A percentile compares a stretch with the other conserved stretches of the same genome.
phyloP scores from a whole-genome alignment of 2,888 invertebrate genomes.

The Lycophotia porphyrea region DNA sequence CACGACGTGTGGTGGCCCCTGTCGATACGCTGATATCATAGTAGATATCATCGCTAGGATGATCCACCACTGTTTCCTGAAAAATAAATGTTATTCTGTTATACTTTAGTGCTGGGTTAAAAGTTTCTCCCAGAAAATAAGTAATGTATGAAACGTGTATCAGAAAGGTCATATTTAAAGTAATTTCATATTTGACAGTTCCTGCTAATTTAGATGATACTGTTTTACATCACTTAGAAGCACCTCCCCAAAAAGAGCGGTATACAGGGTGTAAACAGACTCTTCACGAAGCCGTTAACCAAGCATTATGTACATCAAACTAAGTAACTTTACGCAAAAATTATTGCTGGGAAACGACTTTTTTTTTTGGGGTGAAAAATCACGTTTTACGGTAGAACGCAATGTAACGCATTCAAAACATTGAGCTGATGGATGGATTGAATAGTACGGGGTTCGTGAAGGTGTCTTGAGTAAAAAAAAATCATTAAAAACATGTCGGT shows the following conservation, averaged over 20 bases:
- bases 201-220: neutral
- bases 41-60: slow-evolving; percentile 66
- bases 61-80: slow-evolving; percentile 78
- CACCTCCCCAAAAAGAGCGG: neutral
- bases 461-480: too few species aligned
- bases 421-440: too few species aligned
- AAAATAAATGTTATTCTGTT: slow-evolving; percentile 54
- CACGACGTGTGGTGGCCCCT: slow-evolving; percentile 91
- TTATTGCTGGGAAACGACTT: too few species aligned
- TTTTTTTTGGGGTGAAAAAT: too few species aligned
- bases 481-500: too few species aligned
- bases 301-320: too few species aligned
- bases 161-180: neutral
- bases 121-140: neutral
- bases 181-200: neutral
- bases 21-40: slow-evolving; percentile 66
- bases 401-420: too few species aligned
- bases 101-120: neutral
- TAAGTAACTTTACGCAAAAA: too few species aligned
- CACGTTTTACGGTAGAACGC: too few species aligned
- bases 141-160: neutral
- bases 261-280: too few species aligned
- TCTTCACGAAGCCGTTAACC: too few species aligned
- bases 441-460: too few species aligned
- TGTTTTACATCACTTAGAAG: neutral